A percentile compares a stretch with the other conserved stretches of the same genome.
phyloP scores from a whole-genome alignment of 2,888 invertebrate genomes.

The Epistrophe grossulariae region DNA sequence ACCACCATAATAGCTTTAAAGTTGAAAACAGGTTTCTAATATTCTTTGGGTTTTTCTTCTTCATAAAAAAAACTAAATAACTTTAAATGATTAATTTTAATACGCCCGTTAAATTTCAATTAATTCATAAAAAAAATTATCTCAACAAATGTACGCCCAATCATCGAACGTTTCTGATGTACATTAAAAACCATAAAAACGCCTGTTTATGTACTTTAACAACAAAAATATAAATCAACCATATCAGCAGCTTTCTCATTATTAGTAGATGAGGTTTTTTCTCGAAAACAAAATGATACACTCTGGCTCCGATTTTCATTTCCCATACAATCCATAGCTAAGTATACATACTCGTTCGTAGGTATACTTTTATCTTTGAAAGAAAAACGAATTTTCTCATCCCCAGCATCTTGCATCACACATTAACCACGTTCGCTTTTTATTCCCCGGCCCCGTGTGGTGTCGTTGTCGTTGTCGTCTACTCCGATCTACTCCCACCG shows the following conservation, averaged over 20 bases:
- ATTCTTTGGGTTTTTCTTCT: constrained; percentile 30
- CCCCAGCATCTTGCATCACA: constrained; percentile 71
- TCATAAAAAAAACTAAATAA: constrained; percentile 1
- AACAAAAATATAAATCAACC: constrained; percentile 24
- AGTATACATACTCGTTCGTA: not conserved
- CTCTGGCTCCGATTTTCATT: constrained; percentile 5
- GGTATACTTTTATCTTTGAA: not conserved
- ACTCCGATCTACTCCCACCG: constrained; percentile 38
- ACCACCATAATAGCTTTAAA: not conserved
- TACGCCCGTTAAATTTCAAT: constrained; percentile 56
- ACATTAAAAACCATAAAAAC: constrained; percentile 1
- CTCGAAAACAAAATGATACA: constrained; percentile 41
- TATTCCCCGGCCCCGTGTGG: constrained; percentile 38
- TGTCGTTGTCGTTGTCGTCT: constrained; percentile 1
- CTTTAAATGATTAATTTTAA: constrained; percentile 17
- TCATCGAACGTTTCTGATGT: constrained; percentile 5
- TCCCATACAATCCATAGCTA: constrained; percentile 15
- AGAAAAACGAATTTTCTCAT: constrained; percentile 70
- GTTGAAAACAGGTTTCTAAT: constrained; percentile 26
- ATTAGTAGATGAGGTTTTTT: constrained; percentile 43
- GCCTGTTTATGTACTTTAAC: not conserved
- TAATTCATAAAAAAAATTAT: constrained; percentile 28
- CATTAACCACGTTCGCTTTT: constrained; percentile 46
- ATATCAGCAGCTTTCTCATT: constrained; percentile 46
- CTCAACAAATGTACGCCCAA: constrained; percentile 51